Evolutionary conservation across 92 coral and sea anemone species (phyloP).

Genomic region (Metridium senile): DNA sequence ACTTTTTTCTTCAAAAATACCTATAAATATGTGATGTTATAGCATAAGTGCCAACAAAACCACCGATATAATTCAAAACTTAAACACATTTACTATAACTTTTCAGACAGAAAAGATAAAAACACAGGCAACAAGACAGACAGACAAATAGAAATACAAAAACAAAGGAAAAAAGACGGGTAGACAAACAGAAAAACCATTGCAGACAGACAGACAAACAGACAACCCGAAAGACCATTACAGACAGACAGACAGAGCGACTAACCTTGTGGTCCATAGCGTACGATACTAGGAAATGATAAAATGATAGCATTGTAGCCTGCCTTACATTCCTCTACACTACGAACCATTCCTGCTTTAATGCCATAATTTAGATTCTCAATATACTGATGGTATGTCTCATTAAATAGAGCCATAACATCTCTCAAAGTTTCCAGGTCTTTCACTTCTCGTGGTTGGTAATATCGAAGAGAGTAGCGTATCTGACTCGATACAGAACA

Average conservation of each 20-base stretch:
- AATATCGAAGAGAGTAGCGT: slow-evolving; percentile 26
- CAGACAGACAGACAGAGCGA: too few species aligned
- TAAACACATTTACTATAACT: too few species aligned
- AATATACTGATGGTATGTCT: slow-evolving; percentile 55
- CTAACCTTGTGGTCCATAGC: slow-evolving; percentile 65
- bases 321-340: slow-evolving; percentile 79
- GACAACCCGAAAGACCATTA: not conserved
- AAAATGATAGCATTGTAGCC: slow-evolving; percentile 62
- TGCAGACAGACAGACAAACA: not conserved
- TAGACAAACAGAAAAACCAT: not conserved
- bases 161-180: not conserved
- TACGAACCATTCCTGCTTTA: slow-evolving; percentile 81
- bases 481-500: slow-evolving; percentile 36
- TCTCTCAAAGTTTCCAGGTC: slow-evolving; percentile 49
- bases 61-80: not conserved
- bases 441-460: slow-evolving; percentile 40
- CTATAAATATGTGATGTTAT: too few species aligned
- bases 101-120: not conserved
- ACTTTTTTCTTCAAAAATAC: slow-evolving; percentile 64
- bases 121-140: not conserved
- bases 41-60: too few species aligned
- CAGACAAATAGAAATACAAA: not conserved
- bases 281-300: slow-evolving; percentile 34
- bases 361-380: slow-evolving; percentile 68
- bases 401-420: slow-evolving; percentile 36